Conservation (phyloP, 2,888 invertebrate species). For the Pediacus dermestoides region DNA sequence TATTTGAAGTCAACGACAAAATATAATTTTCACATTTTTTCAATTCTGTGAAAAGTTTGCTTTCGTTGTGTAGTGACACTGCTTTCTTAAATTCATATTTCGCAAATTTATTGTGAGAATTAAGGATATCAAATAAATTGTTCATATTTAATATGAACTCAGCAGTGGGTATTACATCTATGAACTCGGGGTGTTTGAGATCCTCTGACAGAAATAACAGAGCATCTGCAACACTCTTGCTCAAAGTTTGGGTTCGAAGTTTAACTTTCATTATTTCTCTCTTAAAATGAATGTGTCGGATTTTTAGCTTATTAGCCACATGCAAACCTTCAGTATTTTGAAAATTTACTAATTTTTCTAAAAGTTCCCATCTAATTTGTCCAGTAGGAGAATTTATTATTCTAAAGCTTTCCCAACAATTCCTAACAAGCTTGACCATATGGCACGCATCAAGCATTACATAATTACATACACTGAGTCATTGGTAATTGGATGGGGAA, state of each 20-base stretch:
- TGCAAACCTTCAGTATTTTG: conserved; percentile 24
- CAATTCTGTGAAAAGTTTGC: conserved; percentile 6
- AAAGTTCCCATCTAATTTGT: conserved; percentile 24
- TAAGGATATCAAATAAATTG: conserved; percentile 15
- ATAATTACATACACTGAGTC: conserved; percentile 19
- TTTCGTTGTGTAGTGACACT: conserved; percentile 6
- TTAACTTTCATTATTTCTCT: conserved; percentile 28
- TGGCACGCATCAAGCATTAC: conserved; percentile 30
- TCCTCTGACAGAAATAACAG: conserved; percentile 11
- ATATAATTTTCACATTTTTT: conserved; percentile 8
- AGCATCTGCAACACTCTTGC: conserved; percentile 17
- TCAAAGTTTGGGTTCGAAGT: conserved; percentile 25
- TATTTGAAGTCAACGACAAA: too few relatives aligned
- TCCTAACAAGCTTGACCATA: conserved; percentile 32
- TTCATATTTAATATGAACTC: conserved; percentile 12
- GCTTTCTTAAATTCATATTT: conserved; percentile 10
- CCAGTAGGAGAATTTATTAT: conserved; percentile 15
- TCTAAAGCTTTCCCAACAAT: conserved; percentile 21
- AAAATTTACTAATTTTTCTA: conserved; percentile 20
- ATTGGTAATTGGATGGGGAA: conserved; percentile 20
- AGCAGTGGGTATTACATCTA: conserved; percentile 8
- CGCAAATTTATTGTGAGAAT: too few relatives aligned
- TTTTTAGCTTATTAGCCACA: conserved; percentile 24
- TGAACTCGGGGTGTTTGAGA: conserved; percentile 7
- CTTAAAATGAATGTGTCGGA: conserved; percentile 19